phyloP scores from a whole-genome alignment of 2,113 vertebrate genomes.

The Carettochelys insculpta region DNA sequence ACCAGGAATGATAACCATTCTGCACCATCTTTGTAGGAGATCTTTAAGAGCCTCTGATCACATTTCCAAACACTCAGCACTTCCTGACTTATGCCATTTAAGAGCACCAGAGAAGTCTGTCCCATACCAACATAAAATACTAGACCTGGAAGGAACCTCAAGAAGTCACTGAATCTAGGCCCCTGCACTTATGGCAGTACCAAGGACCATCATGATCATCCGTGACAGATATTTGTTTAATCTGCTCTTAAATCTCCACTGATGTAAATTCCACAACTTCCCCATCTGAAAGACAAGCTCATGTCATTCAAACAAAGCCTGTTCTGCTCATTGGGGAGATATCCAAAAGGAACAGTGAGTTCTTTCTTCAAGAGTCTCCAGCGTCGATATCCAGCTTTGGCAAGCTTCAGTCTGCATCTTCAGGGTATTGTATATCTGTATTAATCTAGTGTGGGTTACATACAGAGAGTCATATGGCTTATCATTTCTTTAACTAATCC shows the following conservation, averaged over 20 bases:
- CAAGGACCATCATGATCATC: too few species aligned
- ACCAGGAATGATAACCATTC: neutral
- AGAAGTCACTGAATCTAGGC: too few species aligned
- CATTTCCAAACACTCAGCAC: neutral
- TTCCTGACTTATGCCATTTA: conserved; percentile 15
- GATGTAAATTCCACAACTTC: too few species aligned
- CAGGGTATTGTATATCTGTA: neutral
- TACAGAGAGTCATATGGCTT: neutral
- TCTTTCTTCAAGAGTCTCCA: neutral
- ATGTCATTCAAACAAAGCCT: neutral
- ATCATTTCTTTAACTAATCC: neutral
- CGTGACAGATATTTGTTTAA: too few species aligned
- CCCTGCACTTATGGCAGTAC: too few species aligned
- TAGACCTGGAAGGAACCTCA: too few species aligned
- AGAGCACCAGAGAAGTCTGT: neutral
- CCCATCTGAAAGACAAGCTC: neutral
- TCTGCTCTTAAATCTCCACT: too few species aligned
- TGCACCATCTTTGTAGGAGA: neutral
- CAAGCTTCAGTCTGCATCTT: neutral
- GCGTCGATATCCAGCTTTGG: neutral
- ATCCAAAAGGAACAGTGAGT: neutral
- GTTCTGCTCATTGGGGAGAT: neutral
- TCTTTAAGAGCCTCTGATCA: neutral
- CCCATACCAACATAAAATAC: too few species aligned
- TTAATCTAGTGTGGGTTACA: neutral